phyloP scores from a whole-genome alignment of 2,888 invertebrate species.

The Iphiclides podalirius region DNA sequence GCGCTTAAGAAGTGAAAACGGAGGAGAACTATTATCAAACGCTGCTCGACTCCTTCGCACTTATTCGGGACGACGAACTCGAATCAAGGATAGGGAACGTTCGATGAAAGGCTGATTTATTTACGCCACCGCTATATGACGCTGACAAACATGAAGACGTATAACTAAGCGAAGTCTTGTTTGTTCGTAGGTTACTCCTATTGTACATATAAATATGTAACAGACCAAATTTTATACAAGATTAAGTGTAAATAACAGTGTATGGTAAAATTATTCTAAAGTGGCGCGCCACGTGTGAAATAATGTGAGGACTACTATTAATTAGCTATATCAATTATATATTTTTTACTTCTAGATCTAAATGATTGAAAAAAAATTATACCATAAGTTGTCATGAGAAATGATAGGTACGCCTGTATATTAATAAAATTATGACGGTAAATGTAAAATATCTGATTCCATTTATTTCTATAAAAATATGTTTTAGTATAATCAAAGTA shows the following conservation, averaged over 20 bases:
- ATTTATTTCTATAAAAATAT: constrained; percentile 25
- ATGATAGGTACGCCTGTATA: constrained; percentile 16
- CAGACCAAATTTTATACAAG: constrained; percentile 20
- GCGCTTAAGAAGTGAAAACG: too few relatives aligned
- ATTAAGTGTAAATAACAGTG: constrained; percentile 3
- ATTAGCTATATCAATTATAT: constrained; percentile 10
- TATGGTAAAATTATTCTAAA: background rate
- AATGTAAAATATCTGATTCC: constrained; percentile 23
- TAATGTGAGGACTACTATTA: background rate
- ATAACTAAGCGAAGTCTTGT: background rate
- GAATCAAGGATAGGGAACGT: too few relatives aligned
- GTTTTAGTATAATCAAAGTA: constrained; percentile 25
- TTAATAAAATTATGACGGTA: constrained; percentile 14
- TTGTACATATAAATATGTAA: constrained; percentile 15
- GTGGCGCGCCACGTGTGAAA: background rate
- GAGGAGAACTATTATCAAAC: too few relatives aligned
- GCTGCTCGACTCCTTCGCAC: too few relatives aligned
- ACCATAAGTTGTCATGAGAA: background rate
- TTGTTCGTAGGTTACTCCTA: background rate
- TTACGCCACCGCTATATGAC: too few relatives aligned
- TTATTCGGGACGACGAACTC: too few relatives aligned
- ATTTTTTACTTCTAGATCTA: constrained; percentile 8
- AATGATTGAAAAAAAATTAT: background rate
- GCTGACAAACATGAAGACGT: too few relatives aligned
- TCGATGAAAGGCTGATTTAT: too few relatives aligned